Conservation (phyloP, 2,888 invertebrate genomes). For the Heliconius aoede region DNA sequence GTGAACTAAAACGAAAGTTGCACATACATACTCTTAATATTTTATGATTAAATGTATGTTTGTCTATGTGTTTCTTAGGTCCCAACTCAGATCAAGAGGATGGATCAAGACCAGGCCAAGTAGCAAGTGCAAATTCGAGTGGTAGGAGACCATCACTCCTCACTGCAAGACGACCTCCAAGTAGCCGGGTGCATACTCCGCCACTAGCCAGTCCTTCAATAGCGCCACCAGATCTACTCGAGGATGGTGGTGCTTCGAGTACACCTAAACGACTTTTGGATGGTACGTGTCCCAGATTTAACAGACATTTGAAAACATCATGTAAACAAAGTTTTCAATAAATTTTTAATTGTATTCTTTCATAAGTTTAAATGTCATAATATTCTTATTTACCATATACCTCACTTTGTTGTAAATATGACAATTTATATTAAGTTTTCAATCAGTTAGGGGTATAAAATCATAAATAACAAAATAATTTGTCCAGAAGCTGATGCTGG, state of each 20-base stretch:
- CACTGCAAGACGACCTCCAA: conserved; percentile 77
- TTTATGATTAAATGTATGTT: neutral
- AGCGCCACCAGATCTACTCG: conserved; percentile 86
- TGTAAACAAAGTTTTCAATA: neutral
- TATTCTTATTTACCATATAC: neutral
- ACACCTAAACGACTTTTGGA: conserved; percentile 88
- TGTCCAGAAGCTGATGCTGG: conserved; percentile 76
- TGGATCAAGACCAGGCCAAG: conserved; percentile 88
- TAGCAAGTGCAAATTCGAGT: conserved; percentile 86
- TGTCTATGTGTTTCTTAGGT: conserved; percentile 63
- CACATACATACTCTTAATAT: neutral
- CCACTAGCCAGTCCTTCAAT: conserved; percentile 87
- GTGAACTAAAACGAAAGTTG: neutral
- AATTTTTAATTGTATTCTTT: neutral
- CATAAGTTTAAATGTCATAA: no score
- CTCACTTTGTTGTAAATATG: neutral
- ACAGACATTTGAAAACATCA: neutral
- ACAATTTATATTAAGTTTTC: neutral
- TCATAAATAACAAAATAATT: neutral
- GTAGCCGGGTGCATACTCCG: conserved; percentile 88
- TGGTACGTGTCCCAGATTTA: conserved; percentile 65
- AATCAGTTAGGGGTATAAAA: neutral
- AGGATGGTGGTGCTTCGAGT: conserved; percentile 92
- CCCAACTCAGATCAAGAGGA: conserved; percentile 91
- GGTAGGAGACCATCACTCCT: conserved; percentile 74